A percentile compares a stretch with the other conserved stretches of the same genome.
Evolutionary conservation across 2,888 invertebrate genomes (phyloP).

Genomic region (Epinotia demarniana): DNA sequence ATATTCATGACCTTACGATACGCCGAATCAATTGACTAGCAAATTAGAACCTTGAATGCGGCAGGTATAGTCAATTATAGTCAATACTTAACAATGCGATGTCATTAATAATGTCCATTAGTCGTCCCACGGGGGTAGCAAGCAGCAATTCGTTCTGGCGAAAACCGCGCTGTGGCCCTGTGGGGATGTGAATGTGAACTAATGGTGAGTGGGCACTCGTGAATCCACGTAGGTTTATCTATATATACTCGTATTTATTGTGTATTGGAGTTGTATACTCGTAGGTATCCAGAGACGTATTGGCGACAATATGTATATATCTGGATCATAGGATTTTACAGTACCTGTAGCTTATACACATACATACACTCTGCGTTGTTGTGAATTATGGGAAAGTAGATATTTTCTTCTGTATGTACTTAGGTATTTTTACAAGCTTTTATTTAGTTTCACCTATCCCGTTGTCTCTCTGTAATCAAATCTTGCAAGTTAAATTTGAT

Average conservation of each 20-base stretch:
- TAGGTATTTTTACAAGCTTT: too few species aligned
- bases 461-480: too few species aligned
- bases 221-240: not conserved
- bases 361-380: too few species aligned
- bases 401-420: too few species aligned
- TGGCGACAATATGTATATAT: too few species aligned
- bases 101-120: conserved; percentile 45
- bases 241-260: not conserved
- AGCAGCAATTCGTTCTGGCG: conserved; percentile 54
- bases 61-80: not conserved
- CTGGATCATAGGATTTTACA: too few species aligned
- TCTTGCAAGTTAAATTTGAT: too few species aligned
- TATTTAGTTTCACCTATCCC: too few species aligned
- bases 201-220: conserved; percentile 33
- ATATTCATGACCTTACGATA: conserved; percentile 2
- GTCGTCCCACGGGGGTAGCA: conserved; percentile 31
- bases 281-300: not conserved
- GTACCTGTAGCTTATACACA: too few species aligned
- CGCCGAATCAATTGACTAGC: conserved; percentile 3
- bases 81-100: conserved; percentile 21
- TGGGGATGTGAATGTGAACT: conserved; percentile 46
- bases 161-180: conserved; percentile 45
- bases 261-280: not conserved
- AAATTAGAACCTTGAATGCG: conserved; percentile 7
- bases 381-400: too few species aligned